Evolutionary conservation across 2,888 invertebrate genomes (phyloP).

Genomic region (Stenodera caucasica): DNA sequence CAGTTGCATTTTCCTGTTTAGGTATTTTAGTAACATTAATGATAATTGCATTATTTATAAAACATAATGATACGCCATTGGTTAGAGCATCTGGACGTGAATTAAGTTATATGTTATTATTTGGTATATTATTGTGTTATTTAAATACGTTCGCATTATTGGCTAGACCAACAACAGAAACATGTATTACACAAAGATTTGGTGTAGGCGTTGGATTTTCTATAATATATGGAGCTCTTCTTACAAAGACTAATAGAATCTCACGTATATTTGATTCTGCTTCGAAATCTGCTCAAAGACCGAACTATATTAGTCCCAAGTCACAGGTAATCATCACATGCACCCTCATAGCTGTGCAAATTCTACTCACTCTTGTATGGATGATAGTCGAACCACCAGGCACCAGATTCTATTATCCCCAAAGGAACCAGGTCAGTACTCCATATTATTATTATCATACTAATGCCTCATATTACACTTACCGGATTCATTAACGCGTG

Average conservation of each 20-base stretch:
- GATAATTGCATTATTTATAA: slow-evolving; percentile 65
- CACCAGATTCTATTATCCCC: slow-evolving; percentile 60
- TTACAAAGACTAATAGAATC: slow-evolving; percentile 68
- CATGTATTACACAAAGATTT: slow-evolving; percentile 65
- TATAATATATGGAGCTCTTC: slow-evolving; percentile 65
- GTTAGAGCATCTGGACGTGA: slow-evolving; percentile 66
- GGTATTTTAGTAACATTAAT: slow-evolving; percentile 64
- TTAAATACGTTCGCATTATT: slow-evolving; percentile 65
- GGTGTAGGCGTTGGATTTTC: slow-evolving; percentile 69
- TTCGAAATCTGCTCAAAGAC: slow-evolving; percentile 63
- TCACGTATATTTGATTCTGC: slow-evolving; percentile 68
- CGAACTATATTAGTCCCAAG: slow-evolving; percentile 67
- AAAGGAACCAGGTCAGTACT: slow-evolving; percentile 55
- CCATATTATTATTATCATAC: too few species aligned
- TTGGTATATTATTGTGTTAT: slow-evolving; percentile 66
- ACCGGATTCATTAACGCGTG: background rate
- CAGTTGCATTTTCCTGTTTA: slow-evolving; percentile 64
- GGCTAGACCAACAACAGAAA: slow-evolving; percentile 60
- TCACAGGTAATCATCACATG: slow-evolving; percentile 65
- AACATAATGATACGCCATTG: slow-evolving; percentile 67
- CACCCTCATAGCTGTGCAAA: slow-evolving; percentile 59
- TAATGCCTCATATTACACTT: too few species aligned
- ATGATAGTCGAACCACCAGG: slow-evolving; percentile 68
- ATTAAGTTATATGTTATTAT: slow-evolving; percentile 64
- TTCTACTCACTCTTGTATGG: slow-evolving; percentile 65